A percentile compares a stretch with the other conserved stretches of the same genome.
Conservation (phyloP, 2,888 invertebrate species). For the Drosophila hamatofila region DNA sequence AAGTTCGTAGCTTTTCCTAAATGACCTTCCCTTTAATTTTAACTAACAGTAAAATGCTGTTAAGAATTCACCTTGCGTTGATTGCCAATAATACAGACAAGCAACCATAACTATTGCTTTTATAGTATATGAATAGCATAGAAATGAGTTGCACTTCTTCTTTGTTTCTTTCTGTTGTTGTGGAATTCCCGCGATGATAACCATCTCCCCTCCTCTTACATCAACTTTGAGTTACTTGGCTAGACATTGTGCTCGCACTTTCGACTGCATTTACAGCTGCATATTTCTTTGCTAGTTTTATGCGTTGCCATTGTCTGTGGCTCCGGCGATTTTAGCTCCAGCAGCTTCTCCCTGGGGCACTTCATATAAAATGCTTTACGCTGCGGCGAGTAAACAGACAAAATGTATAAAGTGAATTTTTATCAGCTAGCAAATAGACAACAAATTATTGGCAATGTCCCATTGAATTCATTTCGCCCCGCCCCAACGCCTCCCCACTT, state of each 20-base stretch:
- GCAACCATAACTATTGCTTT: neutral
- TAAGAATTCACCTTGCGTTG: neutral
- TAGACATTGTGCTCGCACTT: slow-evolving; percentile 12
- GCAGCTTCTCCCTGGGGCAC: slow-evolving; percentile 14
- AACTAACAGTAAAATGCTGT: neutral
- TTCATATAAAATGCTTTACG: slow-evolving; percentile 26
- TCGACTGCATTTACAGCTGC: slow-evolving; percentile 47
- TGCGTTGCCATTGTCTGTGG: slow-evolving; percentile 48
- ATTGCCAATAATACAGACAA: neutral
- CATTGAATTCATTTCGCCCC: slow-evolving; percentile 33
- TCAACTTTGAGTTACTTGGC: slow-evolving; percentile 7
- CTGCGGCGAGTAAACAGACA: slow-evolving; percentile 58
- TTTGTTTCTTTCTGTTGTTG: neutral
- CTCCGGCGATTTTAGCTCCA: slow-evolving; percentile 14
- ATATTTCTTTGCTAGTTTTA: slow-evolving; percentile 49
- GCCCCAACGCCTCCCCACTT: neutral
- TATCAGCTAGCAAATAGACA: slow-evolving; percentile 77
- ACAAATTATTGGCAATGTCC: slow-evolving; percentile 65
- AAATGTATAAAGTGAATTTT: slow-evolving; percentile 75
- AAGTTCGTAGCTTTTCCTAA: neutral
- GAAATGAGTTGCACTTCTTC: neutral
- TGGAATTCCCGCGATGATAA: neutral
- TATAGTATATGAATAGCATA: neutral
- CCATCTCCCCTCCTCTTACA: neutral
- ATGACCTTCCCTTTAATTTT: no score